A percentile compares a stretch with the other conserved stretches of the same genome.
Conservation (phyloP, 2,113 vertebrate species). For the Amblyopsis rosae region DNA sequence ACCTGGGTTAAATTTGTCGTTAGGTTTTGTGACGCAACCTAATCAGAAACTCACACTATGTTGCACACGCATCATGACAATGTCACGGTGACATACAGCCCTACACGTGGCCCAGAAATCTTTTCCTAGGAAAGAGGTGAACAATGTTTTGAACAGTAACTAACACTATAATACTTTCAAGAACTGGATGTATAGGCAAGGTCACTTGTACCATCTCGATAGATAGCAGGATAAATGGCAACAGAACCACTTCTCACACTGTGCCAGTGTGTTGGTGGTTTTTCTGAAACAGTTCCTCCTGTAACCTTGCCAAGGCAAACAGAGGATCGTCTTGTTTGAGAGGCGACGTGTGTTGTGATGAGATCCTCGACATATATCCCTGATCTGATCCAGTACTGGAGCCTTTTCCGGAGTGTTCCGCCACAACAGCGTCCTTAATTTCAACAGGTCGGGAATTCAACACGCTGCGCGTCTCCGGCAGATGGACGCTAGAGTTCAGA, state of each 20-base stretch:
- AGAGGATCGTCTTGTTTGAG: slow-evolving; percentile 65
- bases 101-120: too few species aligned
- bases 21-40: too few species aligned
- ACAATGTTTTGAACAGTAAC: too few species aligned
- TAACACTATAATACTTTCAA: too few species aligned
- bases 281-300: slow-evolving; percentile 77
- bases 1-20: too few species aligned
- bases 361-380: slow-evolving; percentile 86
- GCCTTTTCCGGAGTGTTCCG: slow-evolving; percentile 64
- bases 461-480: slow-evolving; percentile 6
- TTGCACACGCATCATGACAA: too few species aligned
- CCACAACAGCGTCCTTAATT: slow-evolving; percentile 39
- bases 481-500: slow-evolving; percentile 24
- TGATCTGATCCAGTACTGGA: slow-evolving; percentile 86
- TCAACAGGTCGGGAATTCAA: slow-evolving; percentile 35
- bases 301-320: slow-evolving; percentile 77
- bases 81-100: too few species aligned
- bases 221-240: background rate
- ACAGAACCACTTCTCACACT: background rate
- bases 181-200: background rate
- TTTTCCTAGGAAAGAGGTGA: too few species aligned
- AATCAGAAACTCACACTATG: too few species aligned
- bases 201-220: background rate
- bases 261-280: slow-evolving; percentile 45
- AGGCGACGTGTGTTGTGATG: slow-evolving; percentile 65